These are phyloP conservation scores for Xiphophorus hellerii DNA, from an alignment of 2,113 vertebrate species.

Conservation along the genomic window DNA sequence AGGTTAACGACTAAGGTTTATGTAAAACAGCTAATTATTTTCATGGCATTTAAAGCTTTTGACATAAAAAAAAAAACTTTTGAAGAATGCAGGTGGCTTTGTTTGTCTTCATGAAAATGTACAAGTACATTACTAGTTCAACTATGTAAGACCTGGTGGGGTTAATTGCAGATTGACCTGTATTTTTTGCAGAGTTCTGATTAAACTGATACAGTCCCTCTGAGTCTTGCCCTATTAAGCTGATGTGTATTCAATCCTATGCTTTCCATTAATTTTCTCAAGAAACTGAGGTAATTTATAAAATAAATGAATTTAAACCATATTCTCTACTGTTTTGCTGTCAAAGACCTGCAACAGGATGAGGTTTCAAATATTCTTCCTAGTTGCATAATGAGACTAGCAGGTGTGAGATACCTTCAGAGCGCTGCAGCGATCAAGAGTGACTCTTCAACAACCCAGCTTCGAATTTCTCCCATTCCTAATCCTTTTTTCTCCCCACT, in stretches of 20 bases:
- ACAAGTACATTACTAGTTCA: slow-evolving; percentile 8
- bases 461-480: slow-evolving; percentile 42
- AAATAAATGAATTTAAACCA: not conserved
- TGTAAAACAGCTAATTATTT: not conserved
- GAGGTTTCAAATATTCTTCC: slow-evolving; percentile 10
- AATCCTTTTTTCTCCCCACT: slow-evolving; percentile 47
- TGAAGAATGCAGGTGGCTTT: not conserved
- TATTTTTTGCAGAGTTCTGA: slow-evolving; percentile 56
- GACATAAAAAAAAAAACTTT: not conserved
- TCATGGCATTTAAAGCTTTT: not conserved
- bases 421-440: slow-evolving; percentile 42
- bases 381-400: slow-evolving; percentile 4
- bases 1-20: not conserved
- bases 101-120: not conserved
- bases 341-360: not conserved
- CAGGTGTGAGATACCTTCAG: slow-evolving; percentile 40
- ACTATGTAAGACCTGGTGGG: slow-evolving; percentile 40
- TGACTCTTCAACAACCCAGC: slow-evolving; percentile 37
- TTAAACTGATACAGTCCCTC: slow-evolving; percentile 56
- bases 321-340: not conserved
- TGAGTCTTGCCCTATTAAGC: slow-evolving; percentile 41
- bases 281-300: not conserved
- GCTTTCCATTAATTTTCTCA: not conserved
- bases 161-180: slow-evolving; percentile 71
- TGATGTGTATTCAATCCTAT: slow-evolving; percentile 23